Evolutionary conservation across 1,140 invertebrate species (phyloP), one percentile per base, ranked within the genome.

Genomic region (Drosophila nigromelanica): DNA sequence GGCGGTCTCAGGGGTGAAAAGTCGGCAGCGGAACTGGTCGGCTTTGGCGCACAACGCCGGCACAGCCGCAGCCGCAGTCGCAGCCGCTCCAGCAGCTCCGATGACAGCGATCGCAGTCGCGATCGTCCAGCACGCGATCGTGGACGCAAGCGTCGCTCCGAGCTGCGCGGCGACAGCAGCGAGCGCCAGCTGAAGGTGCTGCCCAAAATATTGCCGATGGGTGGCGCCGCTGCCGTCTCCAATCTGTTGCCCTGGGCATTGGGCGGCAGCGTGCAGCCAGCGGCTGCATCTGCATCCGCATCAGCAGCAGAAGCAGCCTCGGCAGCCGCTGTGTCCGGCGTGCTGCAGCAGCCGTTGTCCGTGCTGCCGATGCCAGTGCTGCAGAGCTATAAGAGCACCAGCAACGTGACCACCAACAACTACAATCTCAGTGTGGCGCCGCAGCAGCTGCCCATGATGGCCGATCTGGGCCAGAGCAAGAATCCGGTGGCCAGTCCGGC

Each of bases 71-170:
- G 68, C 3, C 90, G 73, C 14, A 90, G 85, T 56, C 86, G 79
- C 51, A 91, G 89, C 52, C 72, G 68, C 27, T 83, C 82, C 42
- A 71, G 58, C 37, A 82, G 78, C 45, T 78, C 70, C 12, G 76
- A 86, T 21, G 85, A 87, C 18, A 93, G 94, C 10, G 94, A 95
- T 68, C 92, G 92, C 91, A 93, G 93, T 7, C 69, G 93, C 0
- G 90, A 92, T 50, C 60, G 75, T 27, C 15, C 35, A 7, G 75
- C 92, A 42, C 91, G 76, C 27, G 62, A 64, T 52, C 76, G 78
- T 64, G 62, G 47, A 24, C 82, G 83, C 42, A 89, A 89, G 39
- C 82, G 85, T 45, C 83, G 80, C 33, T 18, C 50, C 3, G 85
- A 80, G 4, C 12, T 42, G 40, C 85, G 80, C 24, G 18, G 30